Evolutionary conservation across 1,140 invertebrate genomes (phyloP), one percentile per base, ranked within the genome.

Genomic region (Drosophila micromelanica): DNA sequence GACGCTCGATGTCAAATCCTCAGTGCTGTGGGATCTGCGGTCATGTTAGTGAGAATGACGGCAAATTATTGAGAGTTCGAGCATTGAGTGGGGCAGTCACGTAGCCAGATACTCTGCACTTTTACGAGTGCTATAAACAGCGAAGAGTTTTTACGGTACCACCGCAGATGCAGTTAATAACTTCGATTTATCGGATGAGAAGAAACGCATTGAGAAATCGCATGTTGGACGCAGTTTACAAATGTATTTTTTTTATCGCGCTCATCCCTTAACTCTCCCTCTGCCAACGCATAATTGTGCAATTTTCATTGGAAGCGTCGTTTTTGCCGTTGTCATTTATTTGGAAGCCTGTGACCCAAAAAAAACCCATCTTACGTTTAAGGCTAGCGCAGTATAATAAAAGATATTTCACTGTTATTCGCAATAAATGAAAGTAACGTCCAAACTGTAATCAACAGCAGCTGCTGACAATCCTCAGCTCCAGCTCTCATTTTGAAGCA

Each of bases 401-500:
- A 87, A 87, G 84, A 89, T 87, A 80, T 74, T 87, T 80, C 73
- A 71, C 73, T 84, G 85, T 74, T 84, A 87, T 87, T 89, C 64
- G 84, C 76, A 73, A 87, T 89, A 89, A 89, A 87, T 89, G 84
- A 89, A 84, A 77, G 72, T 84, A 84, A 87, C 73, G 84, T 87
- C 79, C 73, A 75, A 89, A 79, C 73, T 87, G 84, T 89, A 87
- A 87, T 87, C 84, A 89, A 89, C 76, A 80, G 62, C 84, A 87
- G 76, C 84, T 87, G 84, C 84, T 77, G 76, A 76, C 84, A 82
- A 57, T 81, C 61, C 52, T 48, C 60, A 56, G 45, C 23, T 49
- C 52, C 49, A 52, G 49, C 43, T 13, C 27, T 38, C 68, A 43
- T 64, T 73, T 63, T 20, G 48, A 67, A 7, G 52, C 46, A 38